Conservation (phyloP, 2,113 vertebrate genomes). For the Cottus gobio region DNA sequence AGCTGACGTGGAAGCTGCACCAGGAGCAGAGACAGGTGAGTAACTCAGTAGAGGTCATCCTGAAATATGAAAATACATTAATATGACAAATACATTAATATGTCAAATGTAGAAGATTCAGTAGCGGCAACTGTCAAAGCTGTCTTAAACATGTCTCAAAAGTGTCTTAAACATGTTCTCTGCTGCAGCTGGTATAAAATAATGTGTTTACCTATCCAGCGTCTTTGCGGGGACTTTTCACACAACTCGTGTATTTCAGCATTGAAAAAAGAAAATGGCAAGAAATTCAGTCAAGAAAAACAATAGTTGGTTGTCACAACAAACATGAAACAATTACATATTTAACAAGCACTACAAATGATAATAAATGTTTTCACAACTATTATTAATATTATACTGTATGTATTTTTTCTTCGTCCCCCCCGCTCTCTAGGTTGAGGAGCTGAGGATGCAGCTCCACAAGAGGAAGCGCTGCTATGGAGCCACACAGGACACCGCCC, state of each 20-base stretch:
- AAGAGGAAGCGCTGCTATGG: constrained; percentile 88
- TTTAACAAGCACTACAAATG: too few species aligned
- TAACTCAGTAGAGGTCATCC: neutral
- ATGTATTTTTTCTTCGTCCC: neutral
- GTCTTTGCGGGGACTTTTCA: neutral
- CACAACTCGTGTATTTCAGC: neutral
- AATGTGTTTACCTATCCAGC: neutral
- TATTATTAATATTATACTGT: neutral
- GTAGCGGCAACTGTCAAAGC: neutral
- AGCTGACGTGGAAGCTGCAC: constrained; percentile 97
- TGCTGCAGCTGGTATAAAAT: neutral
- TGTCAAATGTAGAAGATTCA: neutral
- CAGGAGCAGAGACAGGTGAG: constrained; percentile 96
- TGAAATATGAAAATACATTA: too few species aligned
- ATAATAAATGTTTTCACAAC: too few species aligned
- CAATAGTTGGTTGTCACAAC: too few species aligned
- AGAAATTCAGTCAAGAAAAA: too few species aligned
- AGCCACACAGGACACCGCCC: constrained; percentile 71
- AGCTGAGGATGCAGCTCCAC: constrained; percentile 94
- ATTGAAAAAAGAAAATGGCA: too few species aligned
- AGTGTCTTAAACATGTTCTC: neutral
- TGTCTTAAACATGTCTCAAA: too few species aligned
- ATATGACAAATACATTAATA: neutral
- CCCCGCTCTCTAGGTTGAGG: constrained; percentile 86
- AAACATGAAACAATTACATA: too few species aligned